These are phyloP conservation scores for Hirtodrosophila confusa DNA, from an alignment of 2,888 invertebrate genomes.

Conservation along the genomic window DNA sequence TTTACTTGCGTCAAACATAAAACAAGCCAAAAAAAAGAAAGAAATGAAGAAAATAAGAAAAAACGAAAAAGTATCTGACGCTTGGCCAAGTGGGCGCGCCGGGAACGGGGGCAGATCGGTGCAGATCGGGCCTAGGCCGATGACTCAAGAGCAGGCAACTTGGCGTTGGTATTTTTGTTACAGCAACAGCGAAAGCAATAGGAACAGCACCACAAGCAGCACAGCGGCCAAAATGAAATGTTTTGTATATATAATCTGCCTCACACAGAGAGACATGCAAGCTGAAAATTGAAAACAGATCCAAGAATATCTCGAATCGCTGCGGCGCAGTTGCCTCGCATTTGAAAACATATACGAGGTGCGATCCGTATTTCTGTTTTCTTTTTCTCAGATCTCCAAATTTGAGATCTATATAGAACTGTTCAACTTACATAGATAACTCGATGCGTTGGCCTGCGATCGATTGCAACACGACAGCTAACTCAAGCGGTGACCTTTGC, in stretches of 20 bases:
- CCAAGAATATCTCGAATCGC: slow-evolving; percentile 83
- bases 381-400: slow-evolving; percentile 7
- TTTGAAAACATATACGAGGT: slow-evolving; percentile 62
- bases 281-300: slow-evolving; percentile 80
- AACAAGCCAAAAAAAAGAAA: slow-evolving; percentile 51
- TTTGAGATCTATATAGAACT: slow-evolving; percentile 37
- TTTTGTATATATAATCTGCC: slow-evolving; percentile 76
- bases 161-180: slow-evolving; percentile 82
- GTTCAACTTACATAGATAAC: not conserved
- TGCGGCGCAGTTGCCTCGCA: slow-evolving; percentile 62
- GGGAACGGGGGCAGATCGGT: slow-evolving; percentile 13
- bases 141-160: slow-evolving; percentile 76
- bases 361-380: slow-evolving; percentile 19
- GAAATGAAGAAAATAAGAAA: slow-evolving; percentile 7
- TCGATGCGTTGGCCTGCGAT: slow-evolving; percentile 42
- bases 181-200: slow-evolving; percentile 27
- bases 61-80: slow-evolving; percentile 16
- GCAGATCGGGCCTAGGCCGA: slow-evolving; percentile 69
- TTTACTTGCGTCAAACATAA: slow-evolving; percentile 79
- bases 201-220: slow-evolving; percentile 5
- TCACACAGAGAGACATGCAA: slow-evolving; percentile 33
- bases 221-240: slow-evolving; percentile 50
- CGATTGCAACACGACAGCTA: slow-evolving; percentile 14
- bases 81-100: slow-evolving; percentile 15
- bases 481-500: slow-evolving; percentile 43